Percentiles rank a stretch among this genome's conserved stretches.
These are phyloP conservation scores for Ammodytes dubius DNA, from an alignment of 2,113 vertebrate species.

Conservation along the genomic window DNA sequence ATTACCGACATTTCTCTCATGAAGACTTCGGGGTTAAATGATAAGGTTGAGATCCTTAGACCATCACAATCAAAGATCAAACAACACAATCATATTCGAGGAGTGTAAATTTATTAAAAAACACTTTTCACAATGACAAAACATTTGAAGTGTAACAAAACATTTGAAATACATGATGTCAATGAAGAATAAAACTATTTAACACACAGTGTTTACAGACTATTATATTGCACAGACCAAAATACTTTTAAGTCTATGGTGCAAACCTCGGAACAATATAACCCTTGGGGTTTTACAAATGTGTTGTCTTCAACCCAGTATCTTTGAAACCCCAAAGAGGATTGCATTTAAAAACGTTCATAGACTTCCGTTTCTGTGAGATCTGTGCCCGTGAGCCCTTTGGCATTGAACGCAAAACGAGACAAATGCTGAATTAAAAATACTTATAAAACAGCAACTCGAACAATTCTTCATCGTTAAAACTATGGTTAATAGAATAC, in stretches of 20 bases:
- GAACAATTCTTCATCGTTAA: conserved; percentile 17
- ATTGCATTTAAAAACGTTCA: conserved; percentile 81
- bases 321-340: conserved; percentile 87
- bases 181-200: conserved; percentile 44
- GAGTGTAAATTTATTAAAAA: conserved; percentile 65
- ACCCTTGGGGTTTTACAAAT: conserved; percentile 88
- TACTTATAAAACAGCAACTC: conserved; percentile 38
- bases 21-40: neutral
- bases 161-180: neutral
- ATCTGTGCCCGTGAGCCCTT: conserved; percentile 75
- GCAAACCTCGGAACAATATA: conserved; percentile 86
- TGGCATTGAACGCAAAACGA: conserved; percentile 57
- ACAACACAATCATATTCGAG: conserved; percentile 17
- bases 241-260: conserved; percentile 84
- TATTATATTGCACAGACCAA: conserved; percentile 87
- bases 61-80: conserved; percentile 22
- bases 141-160: conserved; percentile 41
- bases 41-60: neutral
- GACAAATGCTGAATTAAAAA: conserved; percentile 53
- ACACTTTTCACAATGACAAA: conserved; percentile 34
- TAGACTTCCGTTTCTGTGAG: conserved; percentile 68
- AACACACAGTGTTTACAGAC: conserved; percentile 89
- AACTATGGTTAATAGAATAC: neutral
- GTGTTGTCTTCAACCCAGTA: conserved; percentile 84
- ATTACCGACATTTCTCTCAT: conserved; percentile 7